Evolutionary conservation across 2,113 vertebrate species (phyloP), one percentile per base, ranked within the genome.

Genomic region (Pongo pygmaeus): DNA sequence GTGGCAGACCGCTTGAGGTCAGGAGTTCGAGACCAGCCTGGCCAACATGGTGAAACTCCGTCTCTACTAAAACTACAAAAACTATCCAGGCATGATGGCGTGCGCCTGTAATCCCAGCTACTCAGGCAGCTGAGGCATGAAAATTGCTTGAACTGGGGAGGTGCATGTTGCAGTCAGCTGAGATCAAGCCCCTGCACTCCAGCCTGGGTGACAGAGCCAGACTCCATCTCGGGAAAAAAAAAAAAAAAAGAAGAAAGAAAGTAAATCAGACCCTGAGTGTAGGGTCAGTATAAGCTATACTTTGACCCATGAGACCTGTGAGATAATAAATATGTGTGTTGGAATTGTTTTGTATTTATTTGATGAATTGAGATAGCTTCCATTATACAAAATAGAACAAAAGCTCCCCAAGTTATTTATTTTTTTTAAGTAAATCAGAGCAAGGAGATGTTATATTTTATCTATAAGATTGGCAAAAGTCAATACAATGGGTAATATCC

Each of bases 361-460:
- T 69, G 30, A 69, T 69, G 67, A 69, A 69, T 69, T 35, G 12
- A 64, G 61, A 30, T 64, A 64, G 61, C 61, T 14, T 64, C 61
- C 16, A 69, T 35, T 69, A 69, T 69, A 69, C 67, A 69, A n/a
- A 69, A 69, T 35, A 69, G 32, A 69, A 35, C 0, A 13, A n/a
- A 69, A 69, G 67, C 32, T 69, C 32, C 32, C 67, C 32, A 35
- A 69, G 32, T 69, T 69, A 69, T 8, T 35, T 17, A 35, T 69
- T 64, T 64, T 64, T 30, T 64, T 64, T 6, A 81, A 91, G 77
- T 50, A 81, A 77, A 50, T 43, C 18, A 83, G 38, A 81, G 27
- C 43, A 81, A 88, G 38, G 46, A 75, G 55, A 57, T 93, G 22
- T 55, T 6, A 81, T 78, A 23, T 91, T 94, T 89, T 83, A 35